Evolutionary conservation across 2,113 vertebrate species (phyloP).

Genomic region (Caracal caracal): DNA sequence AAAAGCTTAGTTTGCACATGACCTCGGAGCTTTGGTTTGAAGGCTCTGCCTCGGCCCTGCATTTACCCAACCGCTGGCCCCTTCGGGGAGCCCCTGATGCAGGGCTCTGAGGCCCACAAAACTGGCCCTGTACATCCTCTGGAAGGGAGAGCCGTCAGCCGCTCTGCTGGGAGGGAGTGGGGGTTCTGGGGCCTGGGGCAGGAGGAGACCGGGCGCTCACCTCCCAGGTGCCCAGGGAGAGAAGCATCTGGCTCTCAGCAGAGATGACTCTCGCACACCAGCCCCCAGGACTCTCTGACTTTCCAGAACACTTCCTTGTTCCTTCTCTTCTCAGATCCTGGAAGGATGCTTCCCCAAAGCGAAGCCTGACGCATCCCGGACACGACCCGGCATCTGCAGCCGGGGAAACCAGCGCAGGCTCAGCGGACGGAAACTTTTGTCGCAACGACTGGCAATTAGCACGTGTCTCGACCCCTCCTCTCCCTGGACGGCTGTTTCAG

Average conservation of each 20-base stretch:
- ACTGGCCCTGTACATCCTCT: neutral
- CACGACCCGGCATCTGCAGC: accelerated
- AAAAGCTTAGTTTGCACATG: neutral
- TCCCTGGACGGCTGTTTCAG: accelerated
- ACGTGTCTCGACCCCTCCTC: neutral
- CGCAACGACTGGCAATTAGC: constrained; percentile 16
- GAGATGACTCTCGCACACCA: neutral
- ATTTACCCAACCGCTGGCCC: accelerated
- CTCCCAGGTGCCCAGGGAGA: accelerated
- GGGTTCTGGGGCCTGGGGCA: too few relatives aligned
- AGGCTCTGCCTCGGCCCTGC: neutral
- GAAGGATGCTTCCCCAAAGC: neutral
- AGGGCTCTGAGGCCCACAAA: neutral
- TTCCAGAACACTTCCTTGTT: neutral
- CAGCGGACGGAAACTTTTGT: accelerated
- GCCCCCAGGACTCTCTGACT: accelerated
- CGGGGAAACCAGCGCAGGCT: accelerated
- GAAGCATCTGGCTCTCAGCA: neutral
- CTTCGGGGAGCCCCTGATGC: neutral
- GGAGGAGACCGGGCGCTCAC: accelerated
- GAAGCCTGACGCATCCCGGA: accelerated
- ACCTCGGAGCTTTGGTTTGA: neutral
- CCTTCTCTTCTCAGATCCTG: neutral
- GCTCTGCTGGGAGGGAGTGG: neutral
- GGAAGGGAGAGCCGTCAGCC: neutral